These are phyloP conservation scores for Fopius arisanus DNA, from an alignment of 1,140 invertebrate species.

Conservation along the genomic window DNA sequence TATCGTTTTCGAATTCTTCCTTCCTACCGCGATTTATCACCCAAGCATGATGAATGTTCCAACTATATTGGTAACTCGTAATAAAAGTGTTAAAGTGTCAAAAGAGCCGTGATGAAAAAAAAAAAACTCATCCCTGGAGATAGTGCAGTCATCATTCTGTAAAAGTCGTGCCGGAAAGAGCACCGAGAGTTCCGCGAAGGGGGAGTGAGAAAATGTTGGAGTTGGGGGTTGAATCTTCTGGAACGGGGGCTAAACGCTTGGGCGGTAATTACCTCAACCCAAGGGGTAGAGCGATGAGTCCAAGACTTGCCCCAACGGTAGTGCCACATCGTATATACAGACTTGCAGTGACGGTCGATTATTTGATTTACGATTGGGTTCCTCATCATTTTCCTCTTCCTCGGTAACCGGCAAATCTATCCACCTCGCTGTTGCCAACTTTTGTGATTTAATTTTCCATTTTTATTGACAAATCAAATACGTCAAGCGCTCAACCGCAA, in stretches of 20 bases:
- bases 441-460: constrained; percentile 9
- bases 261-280: constrained; percentile 13
- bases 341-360: constrained; percentile 6
- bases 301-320: background rate
- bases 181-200: background rate
- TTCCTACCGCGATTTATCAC: background rate
- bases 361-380: constrained; percentile 13
- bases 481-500: too few species aligned
- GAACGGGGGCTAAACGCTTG: background rate
- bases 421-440: background rate
- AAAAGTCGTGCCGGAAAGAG: background rate
- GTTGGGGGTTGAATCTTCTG: background rate
- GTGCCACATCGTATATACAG: background rate
- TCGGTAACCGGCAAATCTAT: background rate
- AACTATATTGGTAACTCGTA: background rate
- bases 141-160: constrained; percentile 3
- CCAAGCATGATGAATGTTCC: background rate
- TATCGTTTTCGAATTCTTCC: background rate
- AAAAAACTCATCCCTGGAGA: background rate
- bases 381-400: constrained; percentile 10
- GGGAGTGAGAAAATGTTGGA: background rate
- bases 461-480: constrained; percentile 5
- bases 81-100: background rate
- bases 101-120: background rate
- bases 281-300: constrained; percentile 6